Evolutionary conservation across 2,113 vertebrate species (phyloP), one percentile per base, ranked within the genome.

Genomic region (Bujurquina vittata): DNA sequence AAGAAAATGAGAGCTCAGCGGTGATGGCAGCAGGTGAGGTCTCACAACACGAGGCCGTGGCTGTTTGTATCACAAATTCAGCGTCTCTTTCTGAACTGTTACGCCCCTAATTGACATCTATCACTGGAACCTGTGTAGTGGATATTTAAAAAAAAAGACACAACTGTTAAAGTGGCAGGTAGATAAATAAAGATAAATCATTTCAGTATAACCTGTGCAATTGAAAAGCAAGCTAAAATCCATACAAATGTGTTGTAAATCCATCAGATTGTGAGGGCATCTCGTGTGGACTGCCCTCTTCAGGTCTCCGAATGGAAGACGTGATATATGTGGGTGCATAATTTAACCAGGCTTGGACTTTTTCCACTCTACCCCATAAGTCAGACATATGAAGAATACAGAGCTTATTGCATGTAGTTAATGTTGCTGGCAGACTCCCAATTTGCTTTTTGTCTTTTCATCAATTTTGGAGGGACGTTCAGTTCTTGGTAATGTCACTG

Each of bases 341-440:
- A 43, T 43, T 43, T 12, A 43, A 10, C 40, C 40, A 12, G 40
- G 40, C 40, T 26, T 26, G 26, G 26, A 26, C 3, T 26, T 26
- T 26, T 26, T 26, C 40, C 40, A 43, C 11, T 11, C 40, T 43
- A 43, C 4, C 11, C 3, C 40, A 43, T 43, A 43, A 12, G 11
- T 5, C 10, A 4, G 11, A 43, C 40, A 14, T 43, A 43, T 43
- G 14, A 65, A 10, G 62, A 37, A 65, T 43, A 14, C 62, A 65
- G 62, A 23, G 35, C 15, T 65, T 65, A 14, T 65, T 12, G 23
- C n/a, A 0, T 43, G 35, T 23, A 23, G 35, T 23, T 43, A 40
- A 65, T 0, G 35, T 65, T n/a, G 0, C 35, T 1, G 3, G 15
- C 11, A 15, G 61, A n/a, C 35, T 23, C 33, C 6, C 33, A 33